These are phyloP conservation scores for Xylocopa sonorina DNA, from an alignment of 1,140 invertebrate species.

Conservation along the genomic window DNA sequence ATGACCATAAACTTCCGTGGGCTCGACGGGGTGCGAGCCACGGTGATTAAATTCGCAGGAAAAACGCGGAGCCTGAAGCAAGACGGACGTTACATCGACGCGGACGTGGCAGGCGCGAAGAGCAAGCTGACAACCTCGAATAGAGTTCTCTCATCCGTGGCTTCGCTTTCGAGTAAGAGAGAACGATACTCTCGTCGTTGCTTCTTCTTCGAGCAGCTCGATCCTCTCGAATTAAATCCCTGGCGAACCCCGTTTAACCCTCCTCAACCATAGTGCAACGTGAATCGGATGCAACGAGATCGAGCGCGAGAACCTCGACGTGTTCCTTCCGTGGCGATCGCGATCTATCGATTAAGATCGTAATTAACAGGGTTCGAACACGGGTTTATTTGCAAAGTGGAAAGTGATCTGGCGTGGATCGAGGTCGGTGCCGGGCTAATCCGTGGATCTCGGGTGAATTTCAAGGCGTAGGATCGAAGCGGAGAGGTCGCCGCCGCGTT, in stretches of 20 bases:
- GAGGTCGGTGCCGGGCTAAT: background rate
- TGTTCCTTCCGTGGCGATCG: background rate
- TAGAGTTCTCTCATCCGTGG: conserved; percentile 32
- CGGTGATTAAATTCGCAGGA: conserved; percentile 40
- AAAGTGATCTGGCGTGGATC: background rate
- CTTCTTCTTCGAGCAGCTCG: no score
- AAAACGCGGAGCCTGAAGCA: conserved; percentile 18
- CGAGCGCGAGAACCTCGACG: background rate
- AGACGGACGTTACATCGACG: background rate
- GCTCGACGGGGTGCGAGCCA: background rate
- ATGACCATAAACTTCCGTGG: background rate
- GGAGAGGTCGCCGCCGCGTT: conserved; percentile 48
- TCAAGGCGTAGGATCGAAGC: conserved; percentile 31
- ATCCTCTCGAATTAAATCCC: no score
- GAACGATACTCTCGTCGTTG: no score
- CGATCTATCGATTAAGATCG: background rate
- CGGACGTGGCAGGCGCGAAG: background rate
- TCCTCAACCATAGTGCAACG: no score
- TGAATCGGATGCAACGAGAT: no score
- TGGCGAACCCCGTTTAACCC: no score
- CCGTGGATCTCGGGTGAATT: conserved; percentile 2
- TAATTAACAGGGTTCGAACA: background rate
- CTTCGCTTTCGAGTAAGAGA: background rate
- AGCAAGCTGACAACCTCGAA: conserved; percentile 15
- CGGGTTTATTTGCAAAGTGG: background rate